Evolutionary conservation across 2,113 vertebrate species (phyloP).

Genomic region (Archocentrus centrarchus): DNA sequence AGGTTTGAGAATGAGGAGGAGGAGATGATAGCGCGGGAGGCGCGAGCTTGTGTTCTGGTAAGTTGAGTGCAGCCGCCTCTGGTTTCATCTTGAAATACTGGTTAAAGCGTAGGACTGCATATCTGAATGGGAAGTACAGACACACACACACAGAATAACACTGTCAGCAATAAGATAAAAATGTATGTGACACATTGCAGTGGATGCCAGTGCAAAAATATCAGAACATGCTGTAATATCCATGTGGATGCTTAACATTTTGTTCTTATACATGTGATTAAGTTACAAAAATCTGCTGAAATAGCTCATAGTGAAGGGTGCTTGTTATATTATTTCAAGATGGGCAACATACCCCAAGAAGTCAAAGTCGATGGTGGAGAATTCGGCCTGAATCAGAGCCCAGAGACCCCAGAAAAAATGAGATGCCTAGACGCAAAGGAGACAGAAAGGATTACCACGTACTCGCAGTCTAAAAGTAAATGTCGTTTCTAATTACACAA

Average conservation of each 20-base stretch:
- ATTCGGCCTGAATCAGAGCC: conserved; percentile 97
- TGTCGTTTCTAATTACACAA: conserved; percentile 36
- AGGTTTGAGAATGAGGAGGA: conserved; percentile 47
- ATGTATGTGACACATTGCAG: neutral
- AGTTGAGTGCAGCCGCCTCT: conserved; percentile 84
- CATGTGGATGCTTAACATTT: conserved; percentile 1
- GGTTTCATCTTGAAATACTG: conserved; percentile 99
- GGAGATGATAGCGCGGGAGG: neutral
- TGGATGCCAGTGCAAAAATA: conserved; percentile 1
- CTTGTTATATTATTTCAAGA: neutral
- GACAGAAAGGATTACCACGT: conserved; percentile 16
- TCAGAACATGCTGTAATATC: neutral
- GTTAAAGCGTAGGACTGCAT: conserved; percentile 93
- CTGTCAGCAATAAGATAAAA: neutral
- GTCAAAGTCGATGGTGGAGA: conserved; percentile 98
- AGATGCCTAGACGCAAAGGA: conserved; percentile 86
- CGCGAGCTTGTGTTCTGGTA: conserved; percentile 86
- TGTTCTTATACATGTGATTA: conserved; percentile 4
- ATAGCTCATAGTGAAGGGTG: neutral
- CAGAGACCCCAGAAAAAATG: conserved; percentile 99
- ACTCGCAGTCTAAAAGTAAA: neutral
- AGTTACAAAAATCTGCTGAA: neutral
- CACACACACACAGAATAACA: neutral
- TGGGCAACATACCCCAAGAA: conserved; percentile 89
- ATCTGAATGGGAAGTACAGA: conserved; percentile 77